A percentile compares a stretch with the other conserved stretches of the same genome.
Conservation (phyloP, 2,888 invertebrate species). For the Pherbina coryleti region DNA sequence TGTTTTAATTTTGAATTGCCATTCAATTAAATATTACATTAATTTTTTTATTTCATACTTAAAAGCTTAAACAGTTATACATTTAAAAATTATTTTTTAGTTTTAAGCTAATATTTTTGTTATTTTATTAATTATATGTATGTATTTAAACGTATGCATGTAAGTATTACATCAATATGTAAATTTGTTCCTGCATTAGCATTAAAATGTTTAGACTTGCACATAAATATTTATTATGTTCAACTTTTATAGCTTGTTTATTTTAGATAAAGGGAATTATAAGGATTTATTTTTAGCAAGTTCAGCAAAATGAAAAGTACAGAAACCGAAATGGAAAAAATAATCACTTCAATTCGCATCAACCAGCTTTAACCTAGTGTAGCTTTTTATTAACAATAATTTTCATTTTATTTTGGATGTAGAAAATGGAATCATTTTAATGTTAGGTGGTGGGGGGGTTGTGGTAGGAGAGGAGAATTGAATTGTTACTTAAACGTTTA, state of each 20-base stretch:
- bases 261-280: background rate
- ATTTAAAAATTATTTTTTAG: slow-evolving; percentile 5
- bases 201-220: slow-evolving; percentile 1
- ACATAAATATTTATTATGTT: slow-evolving; percentile 2
- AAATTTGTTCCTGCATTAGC: slow-evolving; percentile 5
- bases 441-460: slow-evolving; percentile 20
- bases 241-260: slow-evolving; percentile 9
- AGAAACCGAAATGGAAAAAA: too few relatives aligned
- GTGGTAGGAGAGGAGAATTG: background rate
- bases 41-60: slow-evolving; percentile 19
- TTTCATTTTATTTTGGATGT: slow-evolving; percentile 18
- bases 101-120: background rate
- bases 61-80: slow-evolving; percentile 4
- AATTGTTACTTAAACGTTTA: too few relatives aligned
- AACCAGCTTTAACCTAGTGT: background rate
- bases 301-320: too few relatives aligned
- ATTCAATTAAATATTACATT: slow-evolving; percentile 15
- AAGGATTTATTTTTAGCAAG: too few relatives aligned
- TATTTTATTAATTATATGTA: background rate
- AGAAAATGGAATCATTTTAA: slow-evolving; percentile 40
- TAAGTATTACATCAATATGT: slow-evolving; percentile 4
- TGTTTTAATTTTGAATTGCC: slow-evolving; percentile 12
- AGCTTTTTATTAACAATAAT: background rate
- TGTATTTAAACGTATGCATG: background rate
- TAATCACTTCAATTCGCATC: background rate